Base-by-base conservation (phyloP, 2,113 vertebrate species). In the Pagrus major region DNA sequence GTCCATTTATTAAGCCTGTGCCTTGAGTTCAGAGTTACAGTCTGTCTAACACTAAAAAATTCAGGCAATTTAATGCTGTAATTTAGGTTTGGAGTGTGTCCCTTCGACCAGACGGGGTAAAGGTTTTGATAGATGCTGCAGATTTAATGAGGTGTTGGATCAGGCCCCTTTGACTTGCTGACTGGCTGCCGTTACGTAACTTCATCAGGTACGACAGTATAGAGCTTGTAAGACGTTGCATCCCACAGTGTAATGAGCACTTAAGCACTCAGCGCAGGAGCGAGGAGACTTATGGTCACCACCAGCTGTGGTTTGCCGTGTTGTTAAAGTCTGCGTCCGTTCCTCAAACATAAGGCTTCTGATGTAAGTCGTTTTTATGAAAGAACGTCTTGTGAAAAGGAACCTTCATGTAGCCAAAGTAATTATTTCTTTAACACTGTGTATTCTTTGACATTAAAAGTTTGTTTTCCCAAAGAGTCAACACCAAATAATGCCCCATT, bases 111-210 rank as follows among this genome's bases (percentile, higher is more conserved):
- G 61, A 79, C 67, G 2, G 46, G 65, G 23, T n/a, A 68, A 58
- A 64, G 64, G 54, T 75, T 87, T 70, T 72, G 80, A 87, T 70
- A 75, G 80, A 86, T 78, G 77, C 59, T 47, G 69, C 56, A 31
- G 46, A 51, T 78, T 86, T 90, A 85, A 92, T 88, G 83, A 85
- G 81, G 63, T 87, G 81, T 77, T 76, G 64, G 81, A 66, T 77
- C 67, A 80, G 80, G 72, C 37, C 44, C 46, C 77, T 72, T 61
- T 76, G 56, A 79, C 75, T 65, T 35, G 68, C 74, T 76, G 80
- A 79, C 78, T 51, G 59, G 78, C 76, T 59, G 78, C 66, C 39
- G 79, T 88, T 88, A 58, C 29, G n/a, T 77, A 87, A 89, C 73
- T 42, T 70, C 44, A 73, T 84, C 87, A 80, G 78, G 84, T 90